These are phyloP conservation scores for Micrasema minimum DNA, from an alignment of 1,140 invertebrate species.

Conservation along the genomic window DNA sequence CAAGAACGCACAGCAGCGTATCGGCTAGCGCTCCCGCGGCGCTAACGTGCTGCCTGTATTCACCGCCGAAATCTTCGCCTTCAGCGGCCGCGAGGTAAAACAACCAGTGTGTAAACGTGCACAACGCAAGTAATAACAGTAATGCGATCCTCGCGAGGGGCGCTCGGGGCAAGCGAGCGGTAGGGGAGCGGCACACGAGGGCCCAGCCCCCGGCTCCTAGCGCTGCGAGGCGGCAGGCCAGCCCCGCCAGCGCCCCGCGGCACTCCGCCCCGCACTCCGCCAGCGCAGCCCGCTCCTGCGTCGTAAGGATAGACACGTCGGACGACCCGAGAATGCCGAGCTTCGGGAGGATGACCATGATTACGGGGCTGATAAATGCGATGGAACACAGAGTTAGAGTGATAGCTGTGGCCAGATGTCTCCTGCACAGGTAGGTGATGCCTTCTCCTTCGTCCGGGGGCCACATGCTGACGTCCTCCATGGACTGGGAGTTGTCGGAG, in stretches of 20 bases:
- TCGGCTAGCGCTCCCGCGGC: constrained; percentile 84
- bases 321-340: constrained; percentile 75
- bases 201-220: constrained; percentile 95
- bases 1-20: constrained; percentile 94
- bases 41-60: constrained; percentile 87
- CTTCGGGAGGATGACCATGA: constrained; percentile 94
- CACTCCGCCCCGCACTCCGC: constrained; percentile 70
- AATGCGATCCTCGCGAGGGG: constrained; percentile 91
- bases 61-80: constrained; percentile 76
- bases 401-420: constrained; percentile 82
- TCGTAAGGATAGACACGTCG: constrained; percentile 34
- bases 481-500: constrained; percentile 92
- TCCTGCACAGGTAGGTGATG: constrained; percentile 78
- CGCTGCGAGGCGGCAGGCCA: constrained; percentile 92
- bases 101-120: constrained; percentile 96
- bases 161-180: constrained; percentile 92
- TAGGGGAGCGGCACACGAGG: constrained; percentile 77
- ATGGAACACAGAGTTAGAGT: constrained; percentile 80
- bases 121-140: constrained; percentile 88
- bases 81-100: constrained; percentile 92
- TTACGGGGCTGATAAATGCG: constrained; percentile 91
- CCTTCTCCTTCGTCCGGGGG: constrained; percentile 78
- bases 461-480: constrained; percentile 89
- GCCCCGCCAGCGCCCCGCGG: constrained; percentile 86
- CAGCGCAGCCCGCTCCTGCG: constrained; percentile 41